Conservation (phyloP, 2,888 invertebrate genomes). For the Tinea pellionella region DNA sequence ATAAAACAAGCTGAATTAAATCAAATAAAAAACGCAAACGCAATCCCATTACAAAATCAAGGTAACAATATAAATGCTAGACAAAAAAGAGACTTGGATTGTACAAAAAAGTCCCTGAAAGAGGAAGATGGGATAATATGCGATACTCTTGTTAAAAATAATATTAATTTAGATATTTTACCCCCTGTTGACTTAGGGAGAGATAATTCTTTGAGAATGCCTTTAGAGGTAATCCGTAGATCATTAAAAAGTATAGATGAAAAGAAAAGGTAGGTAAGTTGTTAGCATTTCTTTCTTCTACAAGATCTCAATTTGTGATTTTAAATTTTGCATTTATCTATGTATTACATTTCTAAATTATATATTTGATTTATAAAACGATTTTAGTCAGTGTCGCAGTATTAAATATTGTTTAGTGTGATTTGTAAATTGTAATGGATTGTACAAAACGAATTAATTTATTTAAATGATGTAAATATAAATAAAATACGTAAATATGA, state of each 20-base stretch:
- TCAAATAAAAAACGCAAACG: too few relatives aligned
- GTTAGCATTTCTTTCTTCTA: neutral
- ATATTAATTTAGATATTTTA: constrained; percentile 21
- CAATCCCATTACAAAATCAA: neutral
- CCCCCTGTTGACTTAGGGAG: constrained; percentile 35
- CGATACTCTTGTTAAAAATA: constrained; percentile 25
- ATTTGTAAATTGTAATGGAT: too few relatives aligned
- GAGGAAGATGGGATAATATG: constrained; percentile 42
- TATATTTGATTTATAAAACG: too few relatives aligned
- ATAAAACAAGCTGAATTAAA: neutral
- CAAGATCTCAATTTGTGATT: too few relatives aligned
- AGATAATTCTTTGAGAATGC: constrained; percentile 31
- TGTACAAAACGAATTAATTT: too few relatives aligned
- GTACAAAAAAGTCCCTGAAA: constrained; percentile 32
- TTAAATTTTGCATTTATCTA: too few relatives aligned
- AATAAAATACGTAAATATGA: neutral
- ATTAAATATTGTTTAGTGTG: too few relatives aligned
- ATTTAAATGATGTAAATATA: neutral
- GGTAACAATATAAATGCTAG: constrained; percentile 21
- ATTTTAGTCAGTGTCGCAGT: too few relatives aligned
- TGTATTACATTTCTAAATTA: too few relatives aligned
- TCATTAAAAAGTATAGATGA: constrained; percentile 43
- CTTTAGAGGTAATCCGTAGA: constrained; percentile 33
- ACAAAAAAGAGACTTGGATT: constrained; percentile 49
- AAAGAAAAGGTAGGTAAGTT: neutral